phyloP scores from a whole-genome alignment of 2,113 vertebrate genomes.

The Gymnobelideus leadbeateri region DNA sequence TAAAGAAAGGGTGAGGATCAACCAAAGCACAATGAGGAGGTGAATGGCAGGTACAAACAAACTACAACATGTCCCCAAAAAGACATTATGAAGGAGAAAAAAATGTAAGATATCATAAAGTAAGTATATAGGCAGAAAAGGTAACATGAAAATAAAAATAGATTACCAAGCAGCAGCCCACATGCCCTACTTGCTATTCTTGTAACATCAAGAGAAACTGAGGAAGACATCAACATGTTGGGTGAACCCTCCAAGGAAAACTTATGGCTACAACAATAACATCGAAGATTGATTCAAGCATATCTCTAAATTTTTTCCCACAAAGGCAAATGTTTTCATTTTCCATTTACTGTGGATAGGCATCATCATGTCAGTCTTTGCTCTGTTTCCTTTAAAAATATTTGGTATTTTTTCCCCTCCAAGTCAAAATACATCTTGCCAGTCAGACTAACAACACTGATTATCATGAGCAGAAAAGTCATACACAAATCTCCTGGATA shows the following conservation, averaged over 20 bases:
- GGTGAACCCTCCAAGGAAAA: neutral
- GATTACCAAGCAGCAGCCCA: neutral
- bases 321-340: neutral
- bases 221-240: neutral
- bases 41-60: neutral
- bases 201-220: neutral
- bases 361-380: neutral
- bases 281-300: neutral
- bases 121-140: neutral
- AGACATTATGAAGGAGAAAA: neutral
- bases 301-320: neutral
- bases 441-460: neutral
- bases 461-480: conserved; percentile 14
- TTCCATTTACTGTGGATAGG: neutral
- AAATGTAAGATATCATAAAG: neutral
- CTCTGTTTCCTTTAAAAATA: neutral
- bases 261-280: neutral
- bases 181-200: neutral
- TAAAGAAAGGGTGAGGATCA: neutral
- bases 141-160: neutral
- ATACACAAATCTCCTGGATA: conserved; percentile 1
- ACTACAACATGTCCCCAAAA: neutral
- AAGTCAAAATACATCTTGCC: neutral
- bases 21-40: neutral
- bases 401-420: neutral